Evolutionary conservation across 2,888 invertebrate genomes (phyloP).

Genomic region (Hirtodrosophila duncani): DNA sequence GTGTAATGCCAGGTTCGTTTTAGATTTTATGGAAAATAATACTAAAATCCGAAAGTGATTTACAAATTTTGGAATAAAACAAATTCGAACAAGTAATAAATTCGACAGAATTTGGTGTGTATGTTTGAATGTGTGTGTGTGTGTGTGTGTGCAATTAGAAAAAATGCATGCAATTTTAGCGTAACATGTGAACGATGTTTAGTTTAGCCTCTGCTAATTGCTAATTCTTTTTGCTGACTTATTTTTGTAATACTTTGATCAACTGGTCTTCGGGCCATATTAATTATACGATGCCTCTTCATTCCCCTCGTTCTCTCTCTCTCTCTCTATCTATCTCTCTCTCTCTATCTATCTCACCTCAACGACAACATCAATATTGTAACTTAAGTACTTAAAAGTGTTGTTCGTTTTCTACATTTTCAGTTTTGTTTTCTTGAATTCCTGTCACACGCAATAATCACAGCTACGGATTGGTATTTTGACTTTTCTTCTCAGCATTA

Average conservation of each 20-base stretch:
- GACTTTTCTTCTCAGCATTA: conserved; percentile 44
- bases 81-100: conserved; percentile 51
- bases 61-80: conserved; percentile 1
- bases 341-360: too few relatives aligned
- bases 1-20: too few relatives aligned
- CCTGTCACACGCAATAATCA: conserved; percentile 51
- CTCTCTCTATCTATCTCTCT: too few relatives aligned
- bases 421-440: conserved; percentile 1
- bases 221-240: too few relatives aligned
- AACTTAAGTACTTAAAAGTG: conserved; percentile 29
- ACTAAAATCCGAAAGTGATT: conserved; percentile 30
- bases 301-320: too few relatives aligned
- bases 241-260: conserved; percentile 31
- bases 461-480: conserved; percentile 50
- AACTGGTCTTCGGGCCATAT: conserved; percentile 2
- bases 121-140: conserved; percentile 1
- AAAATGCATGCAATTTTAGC: conserved; percentile 24
- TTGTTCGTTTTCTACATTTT: conserved; percentile 19
- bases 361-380: conserved; percentile 26
- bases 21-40: conserved; percentile 32
- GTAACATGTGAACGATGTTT: conserved; percentile 7
- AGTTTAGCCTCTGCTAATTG: too few relatives aligned
- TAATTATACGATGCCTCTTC: too few relatives aligned
- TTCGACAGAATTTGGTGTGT: conserved; percentile 38
- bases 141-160: background rate